Percentiles rank a stretch among this genome's conserved stretches.
phyloP scores from a whole-genome alignment of 2,888 invertebrate species.

The Syrista parreyssii region DNA sequence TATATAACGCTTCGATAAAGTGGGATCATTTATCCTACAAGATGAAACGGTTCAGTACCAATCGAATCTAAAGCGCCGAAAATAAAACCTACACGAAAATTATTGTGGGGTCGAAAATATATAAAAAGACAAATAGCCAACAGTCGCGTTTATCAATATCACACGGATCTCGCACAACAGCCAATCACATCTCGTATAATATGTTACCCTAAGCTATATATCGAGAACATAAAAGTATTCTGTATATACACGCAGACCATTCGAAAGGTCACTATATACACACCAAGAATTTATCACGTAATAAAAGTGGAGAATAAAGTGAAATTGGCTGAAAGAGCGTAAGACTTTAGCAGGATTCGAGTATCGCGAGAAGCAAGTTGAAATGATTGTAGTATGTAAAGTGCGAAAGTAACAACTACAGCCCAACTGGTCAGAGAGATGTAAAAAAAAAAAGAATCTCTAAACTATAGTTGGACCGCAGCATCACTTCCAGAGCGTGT shows the following conservation, averaged over 20 bases:
- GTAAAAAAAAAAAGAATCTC: not conserved
- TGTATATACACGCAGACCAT: not conserved
- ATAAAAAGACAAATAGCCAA: not conserved
- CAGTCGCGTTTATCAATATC: not conserved
- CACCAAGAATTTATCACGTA: not conserved
- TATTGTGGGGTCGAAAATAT: not conserved
- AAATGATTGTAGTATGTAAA: not conserved
- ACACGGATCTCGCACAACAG: not conserved
- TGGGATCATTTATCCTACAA: not conserved
- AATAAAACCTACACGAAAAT: not conserved
- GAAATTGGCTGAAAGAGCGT: not conserved
- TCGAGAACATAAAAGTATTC: not conserved
- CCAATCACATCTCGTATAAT: not conserved
- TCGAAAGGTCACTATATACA: not conserved
- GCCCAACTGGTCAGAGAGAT: not conserved
- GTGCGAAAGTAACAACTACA: not conserved
- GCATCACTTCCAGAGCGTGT: not conserved
- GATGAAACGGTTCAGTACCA: not conserved
- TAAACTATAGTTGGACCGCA: not conserved
- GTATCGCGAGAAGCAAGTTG: not conserved
- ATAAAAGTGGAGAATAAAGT: not conserved
- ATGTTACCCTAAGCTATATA: not conserved
- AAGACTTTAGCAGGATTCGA: not conserved
- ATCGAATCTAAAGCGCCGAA: not conserved
- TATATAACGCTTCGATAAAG: not conserved